Evolutionary conservation across 2,797 vertebrate genomes (phyloP).

Genomic region (Menidia menidia): DNA sequence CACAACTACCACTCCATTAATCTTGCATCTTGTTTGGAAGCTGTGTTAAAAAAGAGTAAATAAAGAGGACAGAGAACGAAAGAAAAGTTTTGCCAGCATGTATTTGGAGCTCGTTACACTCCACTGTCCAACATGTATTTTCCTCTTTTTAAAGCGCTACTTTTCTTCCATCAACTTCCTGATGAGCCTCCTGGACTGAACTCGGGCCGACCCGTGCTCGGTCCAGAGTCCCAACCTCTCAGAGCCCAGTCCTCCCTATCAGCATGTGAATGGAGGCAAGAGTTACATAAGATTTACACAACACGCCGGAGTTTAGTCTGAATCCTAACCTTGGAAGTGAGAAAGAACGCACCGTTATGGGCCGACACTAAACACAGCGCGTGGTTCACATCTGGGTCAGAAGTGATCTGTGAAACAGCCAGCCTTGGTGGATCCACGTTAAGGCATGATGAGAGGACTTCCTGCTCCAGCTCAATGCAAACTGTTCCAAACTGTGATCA

Average conservation of each 20-base stretch:
- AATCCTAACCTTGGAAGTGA: constrained; percentile 58
- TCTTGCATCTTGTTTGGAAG: too few relatives aligned
- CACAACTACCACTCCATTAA: too few relatives aligned
- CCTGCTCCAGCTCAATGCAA: not conserved
- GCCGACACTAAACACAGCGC: constrained; percentile 34
- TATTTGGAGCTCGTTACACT: too few relatives aligned
- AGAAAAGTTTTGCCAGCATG: too few relatives aligned
- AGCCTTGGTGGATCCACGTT: constrained; percentile 21
- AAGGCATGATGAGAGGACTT: constrained; percentile 21
- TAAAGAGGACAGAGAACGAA: too few relatives aligned
- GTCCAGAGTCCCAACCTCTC: not conserved
- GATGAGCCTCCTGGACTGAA: too few relatives aligned
- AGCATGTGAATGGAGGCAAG: constrained; percentile 30
- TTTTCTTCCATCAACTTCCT: not conserved
- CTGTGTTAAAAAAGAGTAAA: too few relatives aligned
- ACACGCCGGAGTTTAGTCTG: constrained; percentile 63
- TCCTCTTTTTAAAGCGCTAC: not conserved
- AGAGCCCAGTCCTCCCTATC: constrained; percentile 28
- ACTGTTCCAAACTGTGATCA: too few relatives aligned
- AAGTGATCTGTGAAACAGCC: too few relatives aligned
- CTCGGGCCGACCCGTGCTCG: not conserved
- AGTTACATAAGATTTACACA: constrained; percentile 40
- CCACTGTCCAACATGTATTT: not conserved
- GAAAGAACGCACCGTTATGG: constrained; percentile 45
- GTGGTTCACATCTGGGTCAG: constrained; percentile 42